phyloP scores from a whole-genome alignment of 2,888 invertebrate genomes.

The Leptarthrus brevirostris region DNA sequence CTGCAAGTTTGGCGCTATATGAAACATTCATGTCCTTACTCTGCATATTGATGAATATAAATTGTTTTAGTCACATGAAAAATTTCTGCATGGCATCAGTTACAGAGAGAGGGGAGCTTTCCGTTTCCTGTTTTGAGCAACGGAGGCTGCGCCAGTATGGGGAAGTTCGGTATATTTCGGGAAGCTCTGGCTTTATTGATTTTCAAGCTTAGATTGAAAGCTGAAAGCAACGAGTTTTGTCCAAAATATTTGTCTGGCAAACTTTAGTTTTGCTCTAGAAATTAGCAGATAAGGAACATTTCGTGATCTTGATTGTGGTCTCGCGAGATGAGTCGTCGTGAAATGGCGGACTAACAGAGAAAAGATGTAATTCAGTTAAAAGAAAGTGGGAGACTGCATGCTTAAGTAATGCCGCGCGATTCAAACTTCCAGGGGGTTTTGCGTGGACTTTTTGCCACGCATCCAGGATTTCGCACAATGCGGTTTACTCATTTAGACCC shows the following conservation, averaged over 20 bases:
- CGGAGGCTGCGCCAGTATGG: slow-evolving; percentile 3
- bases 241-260: background rate
- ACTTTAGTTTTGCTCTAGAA: background rate
- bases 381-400: background rate
- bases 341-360: background rate
- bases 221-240: background rate
- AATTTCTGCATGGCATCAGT: slow-evolving; percentile 10
- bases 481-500: slow-evolving; percentile 28
- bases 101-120: background rate
- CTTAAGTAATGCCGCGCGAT: background rate
- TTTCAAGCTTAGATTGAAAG: slow-evolving; percentile 13
- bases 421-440: slow-evolving; percentile 14
- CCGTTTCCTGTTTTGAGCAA: background rate
- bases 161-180: slow-evolving; percentile 25
- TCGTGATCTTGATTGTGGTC: too few relatives aligned
- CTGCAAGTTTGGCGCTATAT: slow-evolving; percentile 1
- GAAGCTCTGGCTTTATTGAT: slow-evolving; percentile 29
- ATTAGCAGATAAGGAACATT: background rate
- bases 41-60: slow-evolving; percentile 34
- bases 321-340: background rate
- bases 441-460: slow-evolving; percentile 3
- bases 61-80: slow-evolving; percentile 14
- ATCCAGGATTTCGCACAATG: slow-evolving; percentile 31
- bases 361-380: too few relatives aligned
- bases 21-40: slow-evolving; percentile 29